Base-by-base conservation (phyloP, 2,888 invertebrate species). In the Phaonia tiefii region DNA sequence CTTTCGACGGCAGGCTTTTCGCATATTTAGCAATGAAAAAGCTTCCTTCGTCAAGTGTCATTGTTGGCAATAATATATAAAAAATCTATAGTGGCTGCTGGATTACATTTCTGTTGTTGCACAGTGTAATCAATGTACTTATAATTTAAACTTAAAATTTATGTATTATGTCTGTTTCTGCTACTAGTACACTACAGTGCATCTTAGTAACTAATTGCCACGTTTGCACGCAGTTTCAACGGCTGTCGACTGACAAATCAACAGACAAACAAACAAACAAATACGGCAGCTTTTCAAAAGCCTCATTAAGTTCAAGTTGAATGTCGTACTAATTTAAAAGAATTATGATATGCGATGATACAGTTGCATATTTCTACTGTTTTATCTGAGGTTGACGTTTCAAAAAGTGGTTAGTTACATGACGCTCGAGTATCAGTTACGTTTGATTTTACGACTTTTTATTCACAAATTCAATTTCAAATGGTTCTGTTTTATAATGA, bases 231-330 rank as follows among this genome's bases (percentile, higher is more conserved):
- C 15, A 46, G 63, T 63, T 60, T n/a, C 37, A n/a, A n/a, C n/a
- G n/a, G n/a, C n/a, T n/a, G n/a, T n/a, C n/a, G n/a, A n/a, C n/a
- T n/a, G n/a, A n/a, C n/a, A n/a, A 31, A 20, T 37, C 15, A 46
- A 17, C 70, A 31, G 31, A 66, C 70, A 80, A 71, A 20, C 49
- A 60, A 46, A 72, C 39, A 10, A 11, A 54, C 20, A 63, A 63
- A 39, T 39, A 2, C 42, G 42, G 42, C 22, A 15, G 1, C 63
- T 63, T 39, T 42, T 63, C 56, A 63, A 42, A 69, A 65, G 69
- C 17, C 81, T 72, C 76, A 83, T 86, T 81, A 86, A 87, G 88
- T 88, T 88, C 88, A 88, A 88, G 88, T 88, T 88, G 87, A 88
- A 88, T 87, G 88, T 85, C 88, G 58, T 81, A 75, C 51, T 86